Base-by-base conservation (phyloP, 1,140 invertebrate species). In the Rhagoletis pomonella region DNA sequence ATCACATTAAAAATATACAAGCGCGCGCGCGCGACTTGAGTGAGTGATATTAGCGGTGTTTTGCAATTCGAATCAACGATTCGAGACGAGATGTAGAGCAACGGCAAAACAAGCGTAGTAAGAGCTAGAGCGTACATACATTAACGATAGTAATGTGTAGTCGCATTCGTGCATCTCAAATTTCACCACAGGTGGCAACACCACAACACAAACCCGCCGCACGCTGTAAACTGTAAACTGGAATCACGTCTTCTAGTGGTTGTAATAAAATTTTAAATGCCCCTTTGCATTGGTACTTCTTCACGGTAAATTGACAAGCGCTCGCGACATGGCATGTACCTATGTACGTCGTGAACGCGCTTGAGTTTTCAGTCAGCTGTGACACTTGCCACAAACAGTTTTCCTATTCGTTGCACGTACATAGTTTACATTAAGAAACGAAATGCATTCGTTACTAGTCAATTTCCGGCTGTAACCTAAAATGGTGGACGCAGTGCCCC, bases 191-290 rank as follows among this genome's bases (percentile, higher is more conserved):
- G 73, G 73, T 81, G 73, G 73, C 73, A 81, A 81, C 73, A 42
- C 47, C 47, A 81, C 47, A 81, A 6, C 69, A n/a, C n/a, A 47
- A 29, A 39, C 12, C 39, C 12, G 12, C 10, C 14, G 44, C 42
- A n/a, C 14, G 12, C 1, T 14, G 29, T 29, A 29, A 29, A 29
- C n/a, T 67, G 17, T 17, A 81, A 81, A 81, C 2, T 42, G 47
- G 73, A 81, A 81, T 81, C 73, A 81, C 73, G 73, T 81, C 73
- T 81, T 81, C 73, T 50, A 81, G 47, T 29, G 73, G 73, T 17
- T 81, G 73, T 81, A 81, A 81, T 81, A 81, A 50, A 81, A 81
- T 81, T 81, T 81, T 81, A 81, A 81, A 81, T 81, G 73, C 47
- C 47, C 73, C 42, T 81, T 50, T 81, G 42, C 73, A 55, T 55